Percentiles rank a stretch among this genome's conserved stretches.
Evolutionary conservation across 2,888 invertebrate genomes (phyloP).

Genomic region (Mythimna vitellina): DNA sequence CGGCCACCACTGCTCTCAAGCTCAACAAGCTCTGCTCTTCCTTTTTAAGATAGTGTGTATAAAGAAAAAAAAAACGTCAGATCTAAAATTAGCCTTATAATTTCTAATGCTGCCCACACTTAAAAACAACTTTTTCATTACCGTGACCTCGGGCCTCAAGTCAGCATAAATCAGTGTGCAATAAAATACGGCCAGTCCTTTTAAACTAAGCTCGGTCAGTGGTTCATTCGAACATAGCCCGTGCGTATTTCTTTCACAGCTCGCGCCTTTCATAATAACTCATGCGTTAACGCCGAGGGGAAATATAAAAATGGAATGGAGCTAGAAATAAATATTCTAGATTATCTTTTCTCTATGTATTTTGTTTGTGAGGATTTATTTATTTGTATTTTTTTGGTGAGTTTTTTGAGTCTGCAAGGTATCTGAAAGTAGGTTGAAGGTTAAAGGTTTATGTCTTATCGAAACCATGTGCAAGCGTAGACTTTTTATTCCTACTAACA

Average conservation of each 20-base stretch:
- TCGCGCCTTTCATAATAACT: slow-evolving; percentile 74
- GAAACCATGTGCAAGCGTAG: not conserved
- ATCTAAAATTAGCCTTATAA: no score
- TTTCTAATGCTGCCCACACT: not conserved
- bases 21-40: no score
- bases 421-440: not conserved
- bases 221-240: slow-evolving; percentile 70
- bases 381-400: not conserved
- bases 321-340: slow-evolving; percentile 46
- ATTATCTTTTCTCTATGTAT: slow-evolving; percentile 24
- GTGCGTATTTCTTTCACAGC: slow-evolving; percentile 75
- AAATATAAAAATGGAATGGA: slow-evolving; percentile 74
- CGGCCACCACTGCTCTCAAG: no score
- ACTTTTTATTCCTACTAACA: not conserved
- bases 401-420: not conserved
- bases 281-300: slow-evolving; percentile 77
- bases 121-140: slow-evolving; percentile 26
- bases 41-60: no score
- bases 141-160: slow-evolving; percentile 28
- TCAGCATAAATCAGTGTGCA: slow-evolving; percentile 56
- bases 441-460: not conserved
- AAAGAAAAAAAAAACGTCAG: no score
- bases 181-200: slow-evolving; percentile 45
- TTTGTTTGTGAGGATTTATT: slow-evolving; percentile 15
- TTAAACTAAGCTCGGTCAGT: slow-evolving; percentile 70